Conservation (phyloP, 2,888 invertebrate genomes). For the Papilio protenor region DNA sequence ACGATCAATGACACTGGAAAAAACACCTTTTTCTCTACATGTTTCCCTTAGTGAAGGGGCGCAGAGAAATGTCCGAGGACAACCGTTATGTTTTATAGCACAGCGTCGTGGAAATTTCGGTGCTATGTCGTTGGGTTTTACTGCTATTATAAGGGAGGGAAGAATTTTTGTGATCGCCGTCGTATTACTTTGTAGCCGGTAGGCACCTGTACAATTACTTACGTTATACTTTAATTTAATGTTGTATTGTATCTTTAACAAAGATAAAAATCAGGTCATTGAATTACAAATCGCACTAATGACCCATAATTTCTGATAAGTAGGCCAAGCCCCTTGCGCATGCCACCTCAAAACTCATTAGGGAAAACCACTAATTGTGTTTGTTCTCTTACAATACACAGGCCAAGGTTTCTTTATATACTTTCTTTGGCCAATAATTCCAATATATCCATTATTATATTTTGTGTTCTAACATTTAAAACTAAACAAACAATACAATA, state of each 20-base stretch:
- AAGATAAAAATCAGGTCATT: background rate
- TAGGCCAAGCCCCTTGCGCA: conserved; percentile 7
- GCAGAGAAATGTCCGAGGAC: conserved; percentile 26
- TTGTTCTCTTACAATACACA: background rate
- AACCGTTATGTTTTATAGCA: conserved; percentile 34
- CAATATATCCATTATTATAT: background rate
- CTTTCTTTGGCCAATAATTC: background rate
- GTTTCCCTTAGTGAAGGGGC: conserved; percentile 12
- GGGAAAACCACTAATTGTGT: conserved; percentile 8
- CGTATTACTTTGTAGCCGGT: background rate
- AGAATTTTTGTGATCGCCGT: conserved; percentile 23
- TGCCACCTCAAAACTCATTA: conserved; percentile 12
- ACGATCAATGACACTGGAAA: background rate
- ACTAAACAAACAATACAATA: background rate
- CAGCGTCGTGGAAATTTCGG: conserved; percentile 31
- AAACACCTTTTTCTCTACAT: conserved; percentile 12
- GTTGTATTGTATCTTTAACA: background rate
- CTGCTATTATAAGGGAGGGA: conserved; percentile 25
- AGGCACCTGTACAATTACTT: background rate
- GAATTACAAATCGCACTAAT: background rate
- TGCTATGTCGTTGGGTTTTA: conserved; percentile 32
- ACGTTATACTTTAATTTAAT: background rate
- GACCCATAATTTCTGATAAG: background rate
- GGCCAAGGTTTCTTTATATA: background rate
- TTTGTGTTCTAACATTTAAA: background rate